These are phyloP conservation scores for Drosophila lacertosa DNA, from an alignment of 1,140 invertebrate genomes.

Conservation along the genomic window DNA sequence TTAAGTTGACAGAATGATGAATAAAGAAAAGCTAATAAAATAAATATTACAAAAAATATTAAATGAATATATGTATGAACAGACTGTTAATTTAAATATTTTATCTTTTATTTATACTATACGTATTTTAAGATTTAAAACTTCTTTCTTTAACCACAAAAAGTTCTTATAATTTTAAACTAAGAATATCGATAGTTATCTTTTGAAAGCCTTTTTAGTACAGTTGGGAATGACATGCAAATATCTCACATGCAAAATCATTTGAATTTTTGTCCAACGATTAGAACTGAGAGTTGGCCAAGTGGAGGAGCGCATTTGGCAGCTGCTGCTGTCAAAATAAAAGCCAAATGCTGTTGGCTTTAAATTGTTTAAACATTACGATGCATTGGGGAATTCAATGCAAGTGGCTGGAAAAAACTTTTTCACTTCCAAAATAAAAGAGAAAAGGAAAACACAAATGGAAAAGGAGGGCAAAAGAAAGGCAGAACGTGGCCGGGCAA, in stretches of 20 bases:
- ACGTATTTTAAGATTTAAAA: not conserved
- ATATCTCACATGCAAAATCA: conserved; percentile 1
- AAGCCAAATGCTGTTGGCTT: conserved; percentile 62
- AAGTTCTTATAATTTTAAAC: no score
- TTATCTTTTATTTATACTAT: not conserved
- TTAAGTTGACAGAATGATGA: no score
- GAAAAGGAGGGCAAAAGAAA: conserved; percentile 59
- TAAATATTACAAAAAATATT: no score
- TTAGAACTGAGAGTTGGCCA: not conserved
- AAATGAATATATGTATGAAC: not conserved
- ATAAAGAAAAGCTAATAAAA: no score
- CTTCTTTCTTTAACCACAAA: no score
- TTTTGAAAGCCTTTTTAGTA: no score
- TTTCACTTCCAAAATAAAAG: conserved; percentile 40
- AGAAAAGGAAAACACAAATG: conserved; percentile 40
- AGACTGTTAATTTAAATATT: no score
- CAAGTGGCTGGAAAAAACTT: conserved; percentile 62
- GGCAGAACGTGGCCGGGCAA: conserved; percentile 40
- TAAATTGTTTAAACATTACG: conserved; percentile 83
- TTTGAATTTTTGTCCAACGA: conserved; percentile 3
- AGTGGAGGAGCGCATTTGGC: conserved; percentile 42
- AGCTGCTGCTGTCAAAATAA: conserved; percentile 72
- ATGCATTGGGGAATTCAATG: conserved; percentile 82
- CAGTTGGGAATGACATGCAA: no score
- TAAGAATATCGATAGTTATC: no score